phyloP scores from a whole-genome alignment of 2,113 vertebrate species.

The Ranitomeya imitator region DNA sequence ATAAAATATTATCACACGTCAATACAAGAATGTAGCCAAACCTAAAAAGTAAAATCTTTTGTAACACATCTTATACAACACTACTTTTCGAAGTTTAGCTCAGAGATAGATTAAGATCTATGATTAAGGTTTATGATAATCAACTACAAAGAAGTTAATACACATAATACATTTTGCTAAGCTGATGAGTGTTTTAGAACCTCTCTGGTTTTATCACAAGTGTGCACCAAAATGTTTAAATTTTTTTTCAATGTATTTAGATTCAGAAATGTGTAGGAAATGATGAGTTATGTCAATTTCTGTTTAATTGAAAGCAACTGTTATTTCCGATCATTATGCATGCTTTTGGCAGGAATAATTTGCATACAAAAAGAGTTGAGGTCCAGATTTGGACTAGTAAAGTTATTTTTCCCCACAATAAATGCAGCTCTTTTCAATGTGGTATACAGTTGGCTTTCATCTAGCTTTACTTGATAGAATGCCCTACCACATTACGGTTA shows the following conservation, averaged over 20 bases:
- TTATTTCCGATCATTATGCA: neutral
- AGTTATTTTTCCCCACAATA: conserved; percentile 14
- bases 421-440: conserved; percentile 15
- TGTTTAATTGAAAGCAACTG: neutral
- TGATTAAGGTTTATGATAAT: neutral
- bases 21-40: too few species aligned
- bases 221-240: neutral
- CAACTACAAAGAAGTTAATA: neutral
- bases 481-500: conserved; percentile 28
- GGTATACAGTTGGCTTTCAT: conserved; percentile 13
- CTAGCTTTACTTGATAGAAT: neutral
- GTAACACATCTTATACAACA: too few species aligned
- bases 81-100: too few species aligned
- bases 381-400: conserved; percentile 4
- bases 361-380: neutral
- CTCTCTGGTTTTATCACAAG: neutral
- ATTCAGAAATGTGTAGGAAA: neutral
- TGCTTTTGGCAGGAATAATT: neutral
- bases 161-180: neutral
- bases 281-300: neutral
- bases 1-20: too few species aligned
- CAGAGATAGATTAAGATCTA: neutral
- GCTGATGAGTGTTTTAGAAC: neutral
- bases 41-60: too few species aligned
- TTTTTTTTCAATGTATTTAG: neutral